Percentiles rank a stretch among this genome's conserved stretches.
phyloP scores from a whole-genome alignment of 2,888 invertebrate species.

The Pristionchus mayeri region DNA sequence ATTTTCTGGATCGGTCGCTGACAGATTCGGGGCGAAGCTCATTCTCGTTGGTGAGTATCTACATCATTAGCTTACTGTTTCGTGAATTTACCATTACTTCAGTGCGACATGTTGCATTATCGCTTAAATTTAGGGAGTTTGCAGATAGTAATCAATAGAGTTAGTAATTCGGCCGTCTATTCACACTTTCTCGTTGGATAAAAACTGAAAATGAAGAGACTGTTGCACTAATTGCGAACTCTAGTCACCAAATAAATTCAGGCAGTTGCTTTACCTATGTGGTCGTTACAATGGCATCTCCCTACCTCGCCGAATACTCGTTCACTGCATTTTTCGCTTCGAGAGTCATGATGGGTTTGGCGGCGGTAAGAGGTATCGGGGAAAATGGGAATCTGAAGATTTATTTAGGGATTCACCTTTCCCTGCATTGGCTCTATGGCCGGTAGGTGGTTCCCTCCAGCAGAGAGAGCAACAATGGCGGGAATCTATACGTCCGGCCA shows the following conservation, averaged over 20 bases:
- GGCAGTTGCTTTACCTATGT: background rate
- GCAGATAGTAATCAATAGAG: no score
- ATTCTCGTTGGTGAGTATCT: background rate
- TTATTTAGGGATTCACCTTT: constrained; percentile 60
- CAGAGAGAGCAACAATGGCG: constrained; percentile 63
- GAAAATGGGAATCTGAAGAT: background rate
- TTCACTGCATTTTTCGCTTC: background rate
- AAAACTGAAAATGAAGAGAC: no score
- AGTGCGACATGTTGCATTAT: no score
- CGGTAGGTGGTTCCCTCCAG: constrained; percentile 66
- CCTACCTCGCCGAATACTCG: background rate
- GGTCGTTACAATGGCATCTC: background rate
- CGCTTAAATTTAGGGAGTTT: no score
- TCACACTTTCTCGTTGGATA: no score
- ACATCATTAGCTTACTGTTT: no score
- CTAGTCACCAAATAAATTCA: no score
- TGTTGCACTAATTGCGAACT: no score
- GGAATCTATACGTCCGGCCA: constrained; percentile 69
- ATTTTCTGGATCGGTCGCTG: constrained; percentile 64
- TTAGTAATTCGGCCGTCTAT: no score
- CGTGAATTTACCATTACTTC: no score
- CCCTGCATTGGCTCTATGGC: constrained; percentile 59
- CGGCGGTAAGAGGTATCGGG: background rate
- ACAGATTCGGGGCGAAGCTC: constrained; percentile 65
- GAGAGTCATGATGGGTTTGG: background rate